Base-by-base conservation (phyloP, 2,888 invertebrate species). In the Blastobasis lacticolella region DNA sequence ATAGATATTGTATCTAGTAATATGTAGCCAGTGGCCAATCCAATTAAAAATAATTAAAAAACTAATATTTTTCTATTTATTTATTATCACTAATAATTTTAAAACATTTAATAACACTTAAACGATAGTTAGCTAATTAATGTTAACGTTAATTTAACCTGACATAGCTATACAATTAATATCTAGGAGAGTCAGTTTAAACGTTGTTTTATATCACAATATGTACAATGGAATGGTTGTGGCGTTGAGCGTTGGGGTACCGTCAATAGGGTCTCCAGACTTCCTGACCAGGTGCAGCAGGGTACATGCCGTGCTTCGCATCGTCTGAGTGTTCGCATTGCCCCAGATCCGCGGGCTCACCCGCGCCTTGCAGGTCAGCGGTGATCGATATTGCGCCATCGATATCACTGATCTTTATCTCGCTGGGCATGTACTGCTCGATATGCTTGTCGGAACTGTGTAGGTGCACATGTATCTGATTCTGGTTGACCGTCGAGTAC, bases 401-500 rank as follows among this genome's bases (percentile, higher is more conserved):
- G 10, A 89, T 84, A 61, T 92, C 91, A 59, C 91, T 91, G 51
- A 92, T 90, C 64, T 92, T 91, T 47, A 92, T 84, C 63, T 90
- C 89, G 57, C 87, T 81, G 47, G 90, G 90, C 55, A 92, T 80
- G 60, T 91, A 92, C 68, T 92, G 92, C 60, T 93, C 93, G 59
- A 91, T 63, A 59, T 91, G 78, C 72, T 92, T 92, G 50, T 93
- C 92, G 5, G 90, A 84, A 49, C 92, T 91, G 75, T 95, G 95
- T 38, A 94, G 77, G 67, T 95, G 95, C 36, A 95, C 89, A 71
- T 95, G 95, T 56, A 95, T 95, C 87, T 95, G 94, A 76, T 95
- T 95, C 78, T 95, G 95, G 73, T 95, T 95, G 50, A 95, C 94
- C 37, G 95, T 95, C 45, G 95, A 94, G 75, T 94, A 94, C 0